A percentile compares a stretch with the other conserved stretches of the same genome.
Conservation (phyloP, 1,140 invertebrate genomes). For the Argopecten irradians region DNA sequence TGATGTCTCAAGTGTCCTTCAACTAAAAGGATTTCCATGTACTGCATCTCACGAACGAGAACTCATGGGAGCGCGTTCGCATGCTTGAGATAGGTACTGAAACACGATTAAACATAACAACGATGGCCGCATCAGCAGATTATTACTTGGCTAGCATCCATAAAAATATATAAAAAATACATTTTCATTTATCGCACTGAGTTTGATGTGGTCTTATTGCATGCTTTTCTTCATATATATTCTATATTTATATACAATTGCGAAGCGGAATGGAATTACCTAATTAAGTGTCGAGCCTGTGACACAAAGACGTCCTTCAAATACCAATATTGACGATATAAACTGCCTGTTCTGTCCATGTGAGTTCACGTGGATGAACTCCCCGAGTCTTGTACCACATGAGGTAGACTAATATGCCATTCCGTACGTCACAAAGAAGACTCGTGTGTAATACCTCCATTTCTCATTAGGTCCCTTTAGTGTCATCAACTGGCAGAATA, state of each 20-base stretch:
- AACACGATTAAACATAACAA: too few species aligned
- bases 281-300: not conserved
- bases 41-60: too few species aligned
- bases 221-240: not conserved
- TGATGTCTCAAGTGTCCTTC: too few species aligned
- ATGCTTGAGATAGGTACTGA: too few species aligned
- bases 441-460: not conserved
- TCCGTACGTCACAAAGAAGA: not conserved
- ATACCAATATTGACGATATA: not conserved
- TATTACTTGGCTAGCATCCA: too few species aligned
- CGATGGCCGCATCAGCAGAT: too few species aligned
- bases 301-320: slow-evolving; percentile 5
- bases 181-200: not conserved
- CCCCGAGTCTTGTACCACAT: not conserved
- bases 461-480: not conserved
- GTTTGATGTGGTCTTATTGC: not conserved
- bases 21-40: too few species aligned
- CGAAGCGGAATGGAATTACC: not conserved
- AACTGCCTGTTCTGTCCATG: not conserved
- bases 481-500: not conserved
- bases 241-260: not conserved
- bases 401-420: not conserved
- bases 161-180: too few species aligned
- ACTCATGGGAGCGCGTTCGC: too few species aligned
- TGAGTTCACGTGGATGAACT: not conserved